Evolutionary conservation across 2,113 vertebrate species (phyloP), one percentile per base, ranked within the genome.

Genomic region (Rhabdomys dilectus): DNA sequence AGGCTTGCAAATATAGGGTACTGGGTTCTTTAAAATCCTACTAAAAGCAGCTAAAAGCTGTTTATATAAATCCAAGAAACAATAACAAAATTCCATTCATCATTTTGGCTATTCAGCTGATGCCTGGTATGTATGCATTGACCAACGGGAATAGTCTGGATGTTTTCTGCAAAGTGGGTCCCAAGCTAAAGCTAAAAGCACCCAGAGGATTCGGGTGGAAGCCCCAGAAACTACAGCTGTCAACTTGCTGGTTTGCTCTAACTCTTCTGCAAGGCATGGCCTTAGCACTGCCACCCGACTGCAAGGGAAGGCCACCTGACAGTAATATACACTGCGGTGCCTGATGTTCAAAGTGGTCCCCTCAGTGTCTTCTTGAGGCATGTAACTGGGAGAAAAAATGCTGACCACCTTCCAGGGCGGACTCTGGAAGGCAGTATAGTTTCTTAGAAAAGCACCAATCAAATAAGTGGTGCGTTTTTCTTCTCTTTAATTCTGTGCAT

Each of bases 401-500:
- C 29, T 34, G 48, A 39, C 42, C 11, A 5, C 6, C 29, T 36
- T 58, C 56, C 56, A 34, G 80, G 45, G 31, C 34, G 76, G 53
- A 88, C 80, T 34, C 45, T 56, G 53, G 45, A 51, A 86, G n/a
- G 73, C 5, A 17, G 17, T 11, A n/a, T 5, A 77, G 66, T 89
- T 91, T 72, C 66, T 87, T 73, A 58, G 89, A 88, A 86, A 72
- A 93, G 17, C 36, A 64, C 53, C 24, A 0, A 70, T 62, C 29
- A 84, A 96, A 68, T 53, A 72, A 81, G 64, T 3, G 11, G 51
- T 26, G 39, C n/a, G 62, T 34, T n/a, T 68, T 87, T 53, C 91
- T 70, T 42, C n/a, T 93, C 73, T 42, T 91, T 89, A 42, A 94
- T 80, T 88, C 76, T 42, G 29, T 53, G 19, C 22, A 51, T 78